Base-by-base conservation (phyloP, 2,797 vertebrate genomes). In the Fundulus diaphanus region DNA sequence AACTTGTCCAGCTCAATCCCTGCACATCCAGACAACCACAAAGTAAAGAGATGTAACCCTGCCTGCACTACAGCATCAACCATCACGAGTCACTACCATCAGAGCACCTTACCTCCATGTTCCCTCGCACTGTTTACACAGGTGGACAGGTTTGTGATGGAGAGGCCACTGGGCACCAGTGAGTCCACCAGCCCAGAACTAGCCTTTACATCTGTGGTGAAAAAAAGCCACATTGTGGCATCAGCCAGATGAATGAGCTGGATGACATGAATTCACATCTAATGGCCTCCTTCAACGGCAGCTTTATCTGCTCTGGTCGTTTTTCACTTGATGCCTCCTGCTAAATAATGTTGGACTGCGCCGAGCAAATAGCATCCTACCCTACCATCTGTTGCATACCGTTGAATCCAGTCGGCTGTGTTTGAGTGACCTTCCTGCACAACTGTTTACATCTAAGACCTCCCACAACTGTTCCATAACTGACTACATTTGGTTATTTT, bases 1-100 rank as follows among this genome's bases (percentile, higher is more conserved):
- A 99, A 93, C 91, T 97, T 96, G 92, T 96, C 97, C 86, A 99
- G 93, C 93, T 98, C 97, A 63, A 99, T 97, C 80, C 96, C 97
- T 99, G 90, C 76, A 73, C 8, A 70, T 16, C 35, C 15, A 72
- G 37, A 63, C 22, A 73, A 0, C 15, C 35, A 54, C 29, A n/a
- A 24, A 7, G 46, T 54, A 3, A 11, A 29, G 7, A 1, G 3
- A 2, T 27, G 61, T 11, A 7, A 5, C 9, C 2, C 1, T 63
- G 33, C 33, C 33, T 37, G 11, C 31, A 24, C 37, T 8, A 12
- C 20, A 33, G 24, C 12, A 24, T 16, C 59, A 63, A 63, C 18
- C 33, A 11, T 35, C 59, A 37, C 37, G 33, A 37, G 18, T 35
- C 37, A 12, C 33, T 11, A 11, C 24, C 20, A 49, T 33, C 35